Conservation (phyloP, 2,113 vertebrate genomes). For the Centropus unirufus region DNA sequence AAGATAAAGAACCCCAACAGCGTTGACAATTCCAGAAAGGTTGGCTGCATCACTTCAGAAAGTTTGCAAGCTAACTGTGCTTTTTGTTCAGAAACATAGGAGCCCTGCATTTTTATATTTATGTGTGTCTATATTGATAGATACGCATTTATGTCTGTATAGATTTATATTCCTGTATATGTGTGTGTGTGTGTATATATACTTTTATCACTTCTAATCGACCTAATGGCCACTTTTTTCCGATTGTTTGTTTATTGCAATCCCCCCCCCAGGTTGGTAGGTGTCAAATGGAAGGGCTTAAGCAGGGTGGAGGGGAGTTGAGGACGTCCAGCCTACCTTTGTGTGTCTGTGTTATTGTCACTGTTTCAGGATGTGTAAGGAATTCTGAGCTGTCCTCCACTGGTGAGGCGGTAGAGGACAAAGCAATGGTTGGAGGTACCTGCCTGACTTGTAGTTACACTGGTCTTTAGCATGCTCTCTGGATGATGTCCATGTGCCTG, state of each 20-base stretch:
- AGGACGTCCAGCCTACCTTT: background rate
- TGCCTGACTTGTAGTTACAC: background rate
- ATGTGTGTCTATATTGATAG: no score
- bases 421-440: background rate
- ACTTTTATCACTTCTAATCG: background rate
- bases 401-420: background rate
- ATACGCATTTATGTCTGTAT: fast-evolving
- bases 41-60: constrained; percentile 20
- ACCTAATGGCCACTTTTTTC: background rate
- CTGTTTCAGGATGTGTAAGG: background rate
- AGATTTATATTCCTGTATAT: background rate
- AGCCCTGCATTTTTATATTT: background rate
- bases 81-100: background rate
- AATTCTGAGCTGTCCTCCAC: background rate
- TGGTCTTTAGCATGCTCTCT: constrained; percentile 19
- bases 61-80: constrained; percentile 19
- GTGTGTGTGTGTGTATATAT: fast-evolving
- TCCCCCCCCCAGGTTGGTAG: background rate
- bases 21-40: constrained; percentile 35
- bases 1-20: background rate
- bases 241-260: background rate
- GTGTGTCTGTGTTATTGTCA: background rate
- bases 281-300: background rate
- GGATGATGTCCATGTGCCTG: background rate
- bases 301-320: background rate